phyloP scores from a whole-genome alignment of 2,113 vertebrate genomes.

The rat (Rattus norvegicus) region DNA sequence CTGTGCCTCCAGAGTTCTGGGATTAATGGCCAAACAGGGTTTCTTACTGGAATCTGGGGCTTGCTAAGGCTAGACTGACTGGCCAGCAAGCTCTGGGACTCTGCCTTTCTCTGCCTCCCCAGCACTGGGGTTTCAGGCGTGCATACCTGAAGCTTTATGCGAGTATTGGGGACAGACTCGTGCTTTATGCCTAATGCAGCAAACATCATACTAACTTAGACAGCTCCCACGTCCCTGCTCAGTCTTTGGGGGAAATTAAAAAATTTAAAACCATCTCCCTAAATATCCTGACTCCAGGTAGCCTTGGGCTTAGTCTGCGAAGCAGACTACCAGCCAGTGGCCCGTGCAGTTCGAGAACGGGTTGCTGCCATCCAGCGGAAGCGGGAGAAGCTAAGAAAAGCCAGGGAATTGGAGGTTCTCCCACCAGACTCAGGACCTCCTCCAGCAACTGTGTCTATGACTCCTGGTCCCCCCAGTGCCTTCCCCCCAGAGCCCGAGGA shows the following conservation, averaged over 20 bases:
- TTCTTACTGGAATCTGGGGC: not conserved
- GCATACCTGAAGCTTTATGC: no score
- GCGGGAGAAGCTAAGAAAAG: conserved; percentile 89
- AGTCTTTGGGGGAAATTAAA: not conserved
- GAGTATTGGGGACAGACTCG: not conserved
- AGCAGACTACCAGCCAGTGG: conserved; percentile 94
- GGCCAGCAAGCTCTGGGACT: not conserved
- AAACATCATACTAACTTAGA: not conserved
- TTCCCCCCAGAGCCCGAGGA: conserved; percentile 93
- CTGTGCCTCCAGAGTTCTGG: not conserved
- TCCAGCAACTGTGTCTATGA: conserved; percentile 57
- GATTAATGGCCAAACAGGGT: no score
- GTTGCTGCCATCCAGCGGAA: conserved; percentile 92
- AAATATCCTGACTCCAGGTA: conserved; percentile 84
- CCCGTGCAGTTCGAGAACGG: conserved; percentile 92
- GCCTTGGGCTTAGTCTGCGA: conserved; percentile 94
- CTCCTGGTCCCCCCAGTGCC: conserved; percentile 76
- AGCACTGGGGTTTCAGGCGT: not conserved
- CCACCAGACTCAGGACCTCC: conserved; percentile 53
- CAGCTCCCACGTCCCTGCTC: not conserved
- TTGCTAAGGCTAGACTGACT: not conserved
- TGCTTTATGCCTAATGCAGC: not conserved
- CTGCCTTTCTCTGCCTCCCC: not conserved
- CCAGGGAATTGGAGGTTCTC: conserved; percentile 70
- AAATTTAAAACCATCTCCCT: not conserved